Percentiles rank a stretch among this genome's conserved stretches.
These are phyloP conservation scores for Ceriagrion tenellum DNA, from an alignment of 2,888 invertebrate species.

Conservation along the genomic window DNA sequence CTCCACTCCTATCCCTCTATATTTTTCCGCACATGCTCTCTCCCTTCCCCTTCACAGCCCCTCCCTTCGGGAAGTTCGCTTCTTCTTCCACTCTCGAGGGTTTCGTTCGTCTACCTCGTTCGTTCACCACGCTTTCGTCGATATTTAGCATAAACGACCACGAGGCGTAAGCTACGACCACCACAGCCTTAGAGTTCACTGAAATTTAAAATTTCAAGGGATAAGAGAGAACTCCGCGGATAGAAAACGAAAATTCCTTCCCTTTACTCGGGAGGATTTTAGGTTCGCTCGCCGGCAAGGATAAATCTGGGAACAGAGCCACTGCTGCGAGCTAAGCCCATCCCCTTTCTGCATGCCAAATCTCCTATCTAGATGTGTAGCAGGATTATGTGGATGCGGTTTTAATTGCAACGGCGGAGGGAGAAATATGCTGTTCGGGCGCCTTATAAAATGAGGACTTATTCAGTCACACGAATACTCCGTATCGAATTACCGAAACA, in stretches of 20 bases:
- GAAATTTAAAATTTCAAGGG: background rate
- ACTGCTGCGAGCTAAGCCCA: background rate
- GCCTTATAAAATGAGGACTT: background rate
- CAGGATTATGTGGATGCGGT: background rate
- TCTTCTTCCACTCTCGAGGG: background rate
- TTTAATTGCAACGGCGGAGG: background rate
- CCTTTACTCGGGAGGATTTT: background rate
- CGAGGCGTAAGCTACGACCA: no score
- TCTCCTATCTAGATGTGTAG: background rate
- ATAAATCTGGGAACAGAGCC: background rate
- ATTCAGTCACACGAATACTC: background rate
- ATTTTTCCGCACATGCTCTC: background rate
- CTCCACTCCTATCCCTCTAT: background rate
- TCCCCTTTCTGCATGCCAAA: background rate
- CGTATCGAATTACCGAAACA: background rate
- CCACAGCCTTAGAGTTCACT: background rate
- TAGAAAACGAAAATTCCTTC: background rate
- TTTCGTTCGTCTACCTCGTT: background rate
- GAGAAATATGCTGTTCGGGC: background rate
- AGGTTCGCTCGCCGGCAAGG: background rate
- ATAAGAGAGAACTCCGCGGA: background rate
- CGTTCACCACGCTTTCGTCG: background rate
- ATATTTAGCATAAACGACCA: background rate
- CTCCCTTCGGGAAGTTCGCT: background rate
- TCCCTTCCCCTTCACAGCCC: background rate